phyloP scores from a whole-genome alignment of 1,140 invertebrate genomes.

The Tribolium castaneum region DNA sequence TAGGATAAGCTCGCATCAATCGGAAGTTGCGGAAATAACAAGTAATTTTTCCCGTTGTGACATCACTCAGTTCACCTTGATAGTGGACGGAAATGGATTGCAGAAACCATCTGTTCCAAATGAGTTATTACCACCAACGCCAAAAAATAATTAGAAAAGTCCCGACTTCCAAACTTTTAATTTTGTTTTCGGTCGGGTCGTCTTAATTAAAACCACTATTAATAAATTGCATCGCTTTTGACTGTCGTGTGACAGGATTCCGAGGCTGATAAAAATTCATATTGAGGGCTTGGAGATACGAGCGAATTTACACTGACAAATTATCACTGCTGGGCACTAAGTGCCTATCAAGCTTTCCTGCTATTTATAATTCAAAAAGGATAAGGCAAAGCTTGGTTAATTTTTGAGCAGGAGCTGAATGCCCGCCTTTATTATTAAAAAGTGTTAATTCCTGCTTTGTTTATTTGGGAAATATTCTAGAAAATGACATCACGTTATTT shows the following conservation, averaged over 20 bases:
- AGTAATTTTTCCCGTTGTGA: neutral
- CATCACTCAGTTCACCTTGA: neutral
- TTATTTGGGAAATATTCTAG: neutral
- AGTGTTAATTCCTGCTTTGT: neutral
- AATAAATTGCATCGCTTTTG: neutral
- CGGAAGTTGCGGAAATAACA: constrained; percentile 10
- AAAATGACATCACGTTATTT: neutral
- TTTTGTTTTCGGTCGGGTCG: neutral
- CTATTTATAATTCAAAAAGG: constrained; percentile 14
- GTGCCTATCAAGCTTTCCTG: constrained; percentile 12
- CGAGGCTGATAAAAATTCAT: neutral
- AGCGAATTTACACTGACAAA: neutral
- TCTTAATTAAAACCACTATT: constrained; percentile 10
- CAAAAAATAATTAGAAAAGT: constrained; percentile 17
- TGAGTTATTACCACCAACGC: neutral
- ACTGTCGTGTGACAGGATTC: neutral
- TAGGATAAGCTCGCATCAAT: constrained; percentile 19
- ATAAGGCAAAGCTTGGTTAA: neutral
- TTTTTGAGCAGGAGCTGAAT: neutral
- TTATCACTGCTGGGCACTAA: constrained; percentile 16
- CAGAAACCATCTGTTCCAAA: constrained; percentile 11
- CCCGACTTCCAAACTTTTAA: constrained; percentile 6
- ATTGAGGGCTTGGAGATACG: neutral
- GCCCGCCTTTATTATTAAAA: neutral
- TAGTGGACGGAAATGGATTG: constrained; percentile 10